Percentiles rank a stretch among this genome's conserved stretches.
Evolutionary conservation across 2,888 invertebrate species (phyloP).

Genomic region (Galerucella nymphaeae): DNA sequence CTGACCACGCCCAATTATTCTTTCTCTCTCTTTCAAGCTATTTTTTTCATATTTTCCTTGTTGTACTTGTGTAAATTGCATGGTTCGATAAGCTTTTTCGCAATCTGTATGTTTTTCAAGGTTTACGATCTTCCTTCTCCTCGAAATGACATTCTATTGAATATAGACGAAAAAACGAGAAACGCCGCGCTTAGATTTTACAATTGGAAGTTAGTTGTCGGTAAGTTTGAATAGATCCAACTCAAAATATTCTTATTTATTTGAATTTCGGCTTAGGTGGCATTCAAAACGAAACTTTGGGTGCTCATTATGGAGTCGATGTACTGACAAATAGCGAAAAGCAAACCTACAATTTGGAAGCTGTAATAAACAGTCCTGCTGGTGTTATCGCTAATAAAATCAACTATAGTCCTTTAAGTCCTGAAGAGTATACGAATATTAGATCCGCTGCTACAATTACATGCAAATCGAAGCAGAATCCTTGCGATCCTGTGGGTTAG

Average conservation of each 20-base stretch:
- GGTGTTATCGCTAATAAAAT: conserved; percentile 61
- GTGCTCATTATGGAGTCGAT: conserved; percentile 65
- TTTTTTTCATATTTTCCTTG: too few relatives aligned
- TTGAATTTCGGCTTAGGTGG: conserved; percentile 50
- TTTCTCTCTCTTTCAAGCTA: too few relatives aligned
- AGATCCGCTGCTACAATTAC: conserved; percentile 62
- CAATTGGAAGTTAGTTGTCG: conserved; percentile 68
- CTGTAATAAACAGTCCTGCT: conserved; percentile 62
- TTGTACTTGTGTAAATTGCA: too few relatives aligned
- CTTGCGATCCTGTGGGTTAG: conserved; percentile 63
- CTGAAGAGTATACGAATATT: conserved; percentile 59
- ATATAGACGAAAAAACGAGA: conserved; percentile 73
- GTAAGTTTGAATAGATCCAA: conserved; percentile 55
- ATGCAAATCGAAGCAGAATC: conserved; percentile 63
- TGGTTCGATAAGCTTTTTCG: too few relatives aligned
- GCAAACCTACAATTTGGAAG: conserved; percentile 63
- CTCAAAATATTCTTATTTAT: too few relatives aligned
- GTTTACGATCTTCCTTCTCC: conserved; percentile 67
- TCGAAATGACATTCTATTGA: conserved; percentile 75
- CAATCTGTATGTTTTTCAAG: too few relatives aligned
- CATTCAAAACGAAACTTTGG: conserved; percentile 60
- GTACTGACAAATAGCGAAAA: conserved; percentile 60
- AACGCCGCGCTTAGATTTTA: conserved; percentile 64
- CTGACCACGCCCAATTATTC: too few relatives aligned
- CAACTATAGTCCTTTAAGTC: conserved; percentile 60